phyloP scores from a whole-genome alignment of 2,797 vertebrate genomes.

The Tokudaia muenninki region DNA sequence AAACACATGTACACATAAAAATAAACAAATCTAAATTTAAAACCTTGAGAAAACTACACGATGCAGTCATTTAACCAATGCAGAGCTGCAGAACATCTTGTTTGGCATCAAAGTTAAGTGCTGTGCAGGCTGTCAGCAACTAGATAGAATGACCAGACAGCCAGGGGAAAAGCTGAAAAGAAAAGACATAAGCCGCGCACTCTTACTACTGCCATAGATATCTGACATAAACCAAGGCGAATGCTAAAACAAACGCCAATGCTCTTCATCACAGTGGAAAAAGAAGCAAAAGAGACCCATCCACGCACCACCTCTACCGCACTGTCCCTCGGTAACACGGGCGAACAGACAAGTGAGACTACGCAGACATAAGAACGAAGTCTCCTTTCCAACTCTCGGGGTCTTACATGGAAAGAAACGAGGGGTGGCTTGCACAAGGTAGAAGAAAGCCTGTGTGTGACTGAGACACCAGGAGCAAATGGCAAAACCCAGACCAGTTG shows the following conservation, averaged over 20 bases:
- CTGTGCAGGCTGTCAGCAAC: accelerated
- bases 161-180: neutral
- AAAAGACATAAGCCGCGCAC: neutral
- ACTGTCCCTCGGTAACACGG: accelerated
- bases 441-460: neutral
- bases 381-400: neutral
- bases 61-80: neutral
- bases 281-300: neutral
- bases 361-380: neutral
- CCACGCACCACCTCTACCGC: neutral
- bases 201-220: neutral
- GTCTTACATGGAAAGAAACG: neutral
- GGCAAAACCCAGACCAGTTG: accelerated
- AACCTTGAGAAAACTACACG: neutral
- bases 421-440: too few relatives aligned
- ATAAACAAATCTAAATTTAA: neutral
- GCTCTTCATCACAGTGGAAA: neutral
- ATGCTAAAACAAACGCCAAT: neutral
- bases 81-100: neutral
- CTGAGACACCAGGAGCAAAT: neutral
- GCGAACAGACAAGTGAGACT: neutral
- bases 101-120: neutral
- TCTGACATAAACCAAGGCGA: neutral
- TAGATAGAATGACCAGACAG: neutral
- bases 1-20: neutral